phyloP scores from a whole-genome alignment of 2,113 vertebrate species.

The Antidorcas marsupialis region DNA sequence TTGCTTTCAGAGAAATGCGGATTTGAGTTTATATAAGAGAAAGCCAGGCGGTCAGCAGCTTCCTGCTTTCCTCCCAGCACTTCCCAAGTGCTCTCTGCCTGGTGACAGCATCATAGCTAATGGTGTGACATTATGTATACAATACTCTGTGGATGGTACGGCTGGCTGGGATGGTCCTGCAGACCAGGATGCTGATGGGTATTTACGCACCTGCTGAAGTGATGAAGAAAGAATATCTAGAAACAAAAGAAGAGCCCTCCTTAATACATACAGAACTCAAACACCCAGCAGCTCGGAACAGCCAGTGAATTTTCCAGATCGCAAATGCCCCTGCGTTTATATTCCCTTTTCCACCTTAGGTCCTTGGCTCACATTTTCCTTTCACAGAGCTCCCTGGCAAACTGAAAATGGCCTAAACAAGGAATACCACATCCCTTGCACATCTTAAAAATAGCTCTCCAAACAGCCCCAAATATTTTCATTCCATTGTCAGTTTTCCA shows the following conservation, averaged over 20 bases:
- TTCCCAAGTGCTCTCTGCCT: not conserved
- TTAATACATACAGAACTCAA: not conserved
- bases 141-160: not conserved
- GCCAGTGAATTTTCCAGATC: not conserved
- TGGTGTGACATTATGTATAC: slow-evolving; percentile 4
- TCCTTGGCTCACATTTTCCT: slow-evolving; percentile 49
- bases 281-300: not conserved
- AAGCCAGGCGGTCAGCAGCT: not conserved
- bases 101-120: slow-evolving; percentile 19
- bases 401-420: slow-evolving; percentile 46
- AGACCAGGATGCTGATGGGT: slow-evolving; percentile 31
- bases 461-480: slow-evolving; percentile 31
- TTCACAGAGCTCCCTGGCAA: slow-evolving; percentile 32
- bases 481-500: slow-evolving; percentile 51
- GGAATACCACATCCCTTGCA: slow-evolving; percentile 11
- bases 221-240: not conserved
- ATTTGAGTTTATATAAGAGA: slow-evolving; percentile 50
- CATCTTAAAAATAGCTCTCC: slow-evolving; percentile 42
- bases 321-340: not conserved
- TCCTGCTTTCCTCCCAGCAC: not conserved
- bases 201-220: slow-evolving; percentile 9
- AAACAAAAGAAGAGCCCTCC: slow-evolving; percentile 11
- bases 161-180: slow-evolving; percentile 32
- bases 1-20: slow-evolving; percentile 57
- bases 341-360: slow-evolving; percentile 8